Percentiles rank a stretch among this genome's conserved stretches.
Evolutionary conservation across 2,888 invertebrate species (phyloP).

Genomic region (Ornithoptera alexandrae): DNA sequence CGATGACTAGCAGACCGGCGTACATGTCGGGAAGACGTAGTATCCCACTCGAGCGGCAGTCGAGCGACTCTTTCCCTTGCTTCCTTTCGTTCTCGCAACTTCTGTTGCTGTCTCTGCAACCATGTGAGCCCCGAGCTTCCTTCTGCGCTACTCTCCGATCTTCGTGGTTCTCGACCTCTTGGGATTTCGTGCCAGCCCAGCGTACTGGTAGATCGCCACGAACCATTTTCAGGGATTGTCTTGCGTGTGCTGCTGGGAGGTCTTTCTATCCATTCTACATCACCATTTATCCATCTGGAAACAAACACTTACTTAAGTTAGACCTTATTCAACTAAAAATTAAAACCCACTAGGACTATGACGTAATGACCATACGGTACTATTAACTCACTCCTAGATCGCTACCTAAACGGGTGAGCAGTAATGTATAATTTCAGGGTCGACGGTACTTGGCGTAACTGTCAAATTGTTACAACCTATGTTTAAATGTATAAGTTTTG

Average conservation of each 20-base stretch:
- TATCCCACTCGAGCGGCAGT: slow-evolving; percentile 83
- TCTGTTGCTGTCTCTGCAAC: slow-evolving; percentile 91
- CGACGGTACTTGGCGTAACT: slow-evolving; percentile 15
- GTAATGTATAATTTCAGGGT: slow-evolving; percentile 26
- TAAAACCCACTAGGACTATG: background rate
- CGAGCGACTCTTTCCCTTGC: slow-evolving; percentile 86
- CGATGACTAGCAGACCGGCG: slow-evolving; percentile 76
- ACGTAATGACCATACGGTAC: slow-evolving; percentile 9
- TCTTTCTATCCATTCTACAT: slow-evolving; percentile 67
- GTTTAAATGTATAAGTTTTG: background rate
- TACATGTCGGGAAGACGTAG: slow-evolving; percentile 67
- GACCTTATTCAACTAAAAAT: too few species aligned
- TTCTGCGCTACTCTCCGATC: slow-evolving; percentile 65
- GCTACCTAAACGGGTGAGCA: slow-evolving; percentile 19
- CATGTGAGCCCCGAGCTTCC: slow-evolving; percentile 83
- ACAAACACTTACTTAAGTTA: background rate
- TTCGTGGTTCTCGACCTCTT: slow-evolving; percentile 59
- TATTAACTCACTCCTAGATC: slow-evolving; percentile 18
- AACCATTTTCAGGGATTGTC: slow-evolving; percentile 61
- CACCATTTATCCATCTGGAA: slow-evolving; percentile 70
- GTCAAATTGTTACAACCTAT: background rate
- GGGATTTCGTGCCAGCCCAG: slow-evolving; percentile 66
- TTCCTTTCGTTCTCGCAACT: slow-evolving; percentile 87
- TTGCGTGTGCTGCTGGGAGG: slow-evolving; percentile 57
- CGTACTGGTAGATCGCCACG: slow-evolving; percentile 67